Percentiles rank a stretch among this genome's conserved stretches.
Evolutionary conservation across 1,140 invertebrate genomes (phyloP).

Genomic region (Aphelenchoides besseyi): DNA sequence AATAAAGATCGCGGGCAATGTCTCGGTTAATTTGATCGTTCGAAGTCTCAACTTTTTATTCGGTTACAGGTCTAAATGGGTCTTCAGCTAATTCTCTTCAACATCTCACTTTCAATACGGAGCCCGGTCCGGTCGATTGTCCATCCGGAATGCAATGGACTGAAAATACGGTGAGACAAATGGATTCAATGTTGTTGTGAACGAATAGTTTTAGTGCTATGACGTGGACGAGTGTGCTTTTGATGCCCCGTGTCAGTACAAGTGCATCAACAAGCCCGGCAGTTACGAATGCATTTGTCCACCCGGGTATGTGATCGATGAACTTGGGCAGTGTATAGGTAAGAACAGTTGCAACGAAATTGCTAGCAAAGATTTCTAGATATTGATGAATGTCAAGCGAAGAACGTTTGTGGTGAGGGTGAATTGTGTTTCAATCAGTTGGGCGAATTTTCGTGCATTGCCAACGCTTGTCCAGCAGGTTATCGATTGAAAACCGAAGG

Average conservation of each 20-base stretch:
- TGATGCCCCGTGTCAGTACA: slow-evolving; percentile 47
- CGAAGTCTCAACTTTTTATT: neutral
- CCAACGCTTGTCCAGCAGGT: slow-evolving; percentile 46
- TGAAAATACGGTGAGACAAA: neutral
- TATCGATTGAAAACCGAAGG: slow-evolving; percentile 40
- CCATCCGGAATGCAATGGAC: slow-evolving; percentile 24
- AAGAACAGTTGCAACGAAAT: neutral
- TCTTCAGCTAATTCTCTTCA: slow-evolving; percentile 26
- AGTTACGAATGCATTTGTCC: slow-evolving; percentile 50
- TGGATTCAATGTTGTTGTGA: neutral
- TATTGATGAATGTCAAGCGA: slow-evolving; percentile 48
- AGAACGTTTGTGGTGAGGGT: slow-evolving; percentile 32
- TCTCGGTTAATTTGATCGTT: neutral
- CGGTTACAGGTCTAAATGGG: neutral
- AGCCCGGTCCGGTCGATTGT: slow-evolving; percentile 30
- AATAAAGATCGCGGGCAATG: slow-evolving; percentile 34
- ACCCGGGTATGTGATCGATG: slow-evolving; percentile 45
- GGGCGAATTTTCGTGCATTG: slow-evolving; percentile 47
- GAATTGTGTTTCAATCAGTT: slow-evolving; percentile 54
- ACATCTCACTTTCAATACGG: slow-evolving; percentile 30
- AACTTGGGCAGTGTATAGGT: slow-evolving; percentile 50
- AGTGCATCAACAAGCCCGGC: slow-evolving; percentile 49
- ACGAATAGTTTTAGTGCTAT: slow-evolving; percentile 21
- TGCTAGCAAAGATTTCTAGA: slow-evolving; percentile 35
- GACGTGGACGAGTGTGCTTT: slow-evolving; percentile 56